Conservation (phyloP, 2,797 vertebrate genomes). For the Catamblyrhynchus diadema region DNA sequence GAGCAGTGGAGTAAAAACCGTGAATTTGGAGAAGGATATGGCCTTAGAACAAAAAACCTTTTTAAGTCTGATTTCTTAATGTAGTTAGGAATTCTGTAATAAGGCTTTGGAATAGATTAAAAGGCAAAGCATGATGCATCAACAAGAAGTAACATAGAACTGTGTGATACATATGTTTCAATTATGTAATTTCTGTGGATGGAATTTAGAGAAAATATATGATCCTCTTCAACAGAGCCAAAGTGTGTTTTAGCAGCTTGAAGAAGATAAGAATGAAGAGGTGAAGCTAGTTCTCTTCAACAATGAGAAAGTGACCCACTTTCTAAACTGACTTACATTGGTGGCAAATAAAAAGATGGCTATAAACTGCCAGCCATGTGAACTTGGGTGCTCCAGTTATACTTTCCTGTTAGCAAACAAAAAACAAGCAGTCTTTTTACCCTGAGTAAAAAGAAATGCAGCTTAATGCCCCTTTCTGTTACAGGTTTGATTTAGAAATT, state of each 20-base stretch:
- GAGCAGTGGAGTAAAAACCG: neutral
- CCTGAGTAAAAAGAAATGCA: neutral
- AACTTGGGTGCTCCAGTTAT: neutral
- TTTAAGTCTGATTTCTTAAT: neutral
- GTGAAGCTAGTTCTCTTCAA: neutral
- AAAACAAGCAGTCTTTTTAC: neutral
- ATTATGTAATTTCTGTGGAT: neutral
- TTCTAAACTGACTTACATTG: neutral
- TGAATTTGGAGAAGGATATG: neutral
- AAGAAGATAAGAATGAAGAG: neutral
- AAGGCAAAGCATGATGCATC: neutral
- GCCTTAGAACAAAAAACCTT: neutral
- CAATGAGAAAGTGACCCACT: neutral
- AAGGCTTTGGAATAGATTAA: neutral
- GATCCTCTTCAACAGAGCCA: neutral
- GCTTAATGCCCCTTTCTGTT: neutral
- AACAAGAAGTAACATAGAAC: neutral
- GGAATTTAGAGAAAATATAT: neutral
- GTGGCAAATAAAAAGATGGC: neutral
- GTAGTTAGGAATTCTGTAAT: neutral
- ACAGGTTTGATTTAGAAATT: neutral
- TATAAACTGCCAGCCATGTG: neutral
- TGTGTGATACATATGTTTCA: neutral
- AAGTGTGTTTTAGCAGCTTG: neutral
- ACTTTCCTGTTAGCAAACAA: neutral